Evolutionary conservation across 2,888 invertebrate genomes (phyloP), one percentile per base, ranked within the genome.

Genomic region (Sarcophaga subvicina): DNA sequence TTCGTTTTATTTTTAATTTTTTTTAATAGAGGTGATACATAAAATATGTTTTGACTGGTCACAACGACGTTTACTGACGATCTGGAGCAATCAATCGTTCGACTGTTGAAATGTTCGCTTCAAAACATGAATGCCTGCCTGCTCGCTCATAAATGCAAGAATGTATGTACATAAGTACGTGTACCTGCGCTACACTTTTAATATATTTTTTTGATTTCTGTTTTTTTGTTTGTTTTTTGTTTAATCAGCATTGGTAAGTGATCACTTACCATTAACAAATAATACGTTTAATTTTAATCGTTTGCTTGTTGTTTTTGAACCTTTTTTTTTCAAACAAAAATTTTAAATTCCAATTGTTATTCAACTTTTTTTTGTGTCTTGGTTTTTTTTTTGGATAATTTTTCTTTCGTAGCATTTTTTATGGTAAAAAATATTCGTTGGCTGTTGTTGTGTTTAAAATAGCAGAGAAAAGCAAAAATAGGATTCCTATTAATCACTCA

Each of bases 21-120:
- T 54, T 54, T 54, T 12, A 2, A 14, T 12, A 54, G 54, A 63
- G 63, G 49, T 78, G 73, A 73, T 85, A 73, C 78, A 85, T 85
- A 82, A 85, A 81, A 85, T 86, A 82, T 82, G 60, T 78, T 79
- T 82, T 85, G 75, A 59, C 47, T 78, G 62, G 20, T 62, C 17
- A 62, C n/a, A 62, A n/a, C 64, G 71, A 72, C 63, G 49, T 37
- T 8, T 54, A 54, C 12, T 54, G 17, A 54, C 54, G 37, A 80
- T 66, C 54, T n/a, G 37, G 69, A 73, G 62, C 60, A 66, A 62
- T 60, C n/a, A 20, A 73, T 27, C 27, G 62, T 17, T 47, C 70
- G 25, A 66, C 49, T 1, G 25, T 25, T 14, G 37, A 4, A 37
- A 37, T 37, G 27, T 49, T 76, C 20, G 71, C 67, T 37, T 75